These are phyloP conservation scores for Parotocinclus haroldoi DNA, from an alignment of 2,797 vertebrate genomes.

Conservation along the genomic window DNA sequence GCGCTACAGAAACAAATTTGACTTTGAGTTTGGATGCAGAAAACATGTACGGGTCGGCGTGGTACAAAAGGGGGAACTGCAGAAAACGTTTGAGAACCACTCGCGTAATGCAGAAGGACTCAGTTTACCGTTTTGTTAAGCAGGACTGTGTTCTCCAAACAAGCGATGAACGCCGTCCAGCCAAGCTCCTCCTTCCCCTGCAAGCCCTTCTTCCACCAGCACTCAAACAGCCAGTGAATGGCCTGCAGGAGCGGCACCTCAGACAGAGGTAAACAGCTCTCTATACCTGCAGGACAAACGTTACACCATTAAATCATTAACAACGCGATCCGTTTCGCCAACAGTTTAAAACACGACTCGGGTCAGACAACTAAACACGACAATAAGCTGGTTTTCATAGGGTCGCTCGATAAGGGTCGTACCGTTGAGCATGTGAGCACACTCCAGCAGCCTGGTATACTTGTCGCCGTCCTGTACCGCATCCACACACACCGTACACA, in stretches of 20 bases:
- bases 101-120: too few relatives aligned
- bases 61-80: too few relatives aligned
- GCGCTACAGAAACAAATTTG: too few relatives aligned
- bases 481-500: conserved; percentile 75
- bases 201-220: conserved; percentile 88
- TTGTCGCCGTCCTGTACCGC: conserved; percentile 74
- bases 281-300: conserved; percentile 60
- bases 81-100: too few relatives aligned
- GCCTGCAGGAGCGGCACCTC: conserved; percentile 64
- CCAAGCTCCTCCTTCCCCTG: conserved; percentile 83
- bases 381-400: too few relatives aligned
- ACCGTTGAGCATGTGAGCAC: conserved; percentile 79
- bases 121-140: conserved; percentile 72
- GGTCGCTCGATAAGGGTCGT: conserved; percentile 44
- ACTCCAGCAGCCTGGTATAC: conserved; percentile 75
- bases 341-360: too few relatives aligned
- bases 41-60: too few relatives aligned
- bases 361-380: too few relatives aligned
- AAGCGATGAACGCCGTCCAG: conserved; percentile 74
- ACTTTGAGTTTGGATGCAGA: too few relatives aligned
- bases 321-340: too few relatives aligned
- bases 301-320: too few relatives aligned
- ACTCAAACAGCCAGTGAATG: conserved; percentile 75
- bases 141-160: conserved; percentile 78
- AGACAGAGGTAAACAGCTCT: conserved; percentile 68